These are phyloP conservation scores for Lissocephala sabroskyi DNA, from an alignment of 2,888 invertebrate species.

Conservation along the genomic window DNA sequence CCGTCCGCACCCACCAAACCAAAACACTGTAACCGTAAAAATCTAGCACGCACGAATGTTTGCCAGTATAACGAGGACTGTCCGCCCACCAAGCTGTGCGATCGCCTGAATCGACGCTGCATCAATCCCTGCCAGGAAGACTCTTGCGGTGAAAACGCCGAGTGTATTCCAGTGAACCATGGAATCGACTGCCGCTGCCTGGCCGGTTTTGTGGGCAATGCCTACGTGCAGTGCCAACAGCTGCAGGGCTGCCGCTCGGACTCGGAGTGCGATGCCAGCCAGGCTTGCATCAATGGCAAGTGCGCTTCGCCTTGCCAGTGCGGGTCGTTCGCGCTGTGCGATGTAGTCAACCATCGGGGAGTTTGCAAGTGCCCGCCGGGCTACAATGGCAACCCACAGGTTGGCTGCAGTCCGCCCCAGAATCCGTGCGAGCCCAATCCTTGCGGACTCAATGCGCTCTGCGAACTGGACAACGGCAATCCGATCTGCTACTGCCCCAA, in stretches of 20 bases:
- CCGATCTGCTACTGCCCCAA: conserved; percentile 93
- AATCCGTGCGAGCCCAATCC: conserved; percentile 89
- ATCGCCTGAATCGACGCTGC: conserved; percentile 86
- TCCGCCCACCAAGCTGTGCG: conserved; percentile 88
- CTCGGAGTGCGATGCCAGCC: conserved; percentile 80
- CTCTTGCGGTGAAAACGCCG: conserved; percentile 87
- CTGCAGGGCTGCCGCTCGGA: conserved; percentile 82
- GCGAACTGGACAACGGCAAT: conserved; percentile 87
- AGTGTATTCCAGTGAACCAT: conserved; percentile 84
- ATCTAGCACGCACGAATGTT: conserved; percentile 70
- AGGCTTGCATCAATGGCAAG: conserved; percentile 84
- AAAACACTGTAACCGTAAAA: conserved; percentile 32
- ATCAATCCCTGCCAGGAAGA: conserved; percentile 86
- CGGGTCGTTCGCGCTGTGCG: conserved; percentile 86
- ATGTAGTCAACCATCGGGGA: conserved; percentile 84
- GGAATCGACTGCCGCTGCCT: conserved; percentile 84
- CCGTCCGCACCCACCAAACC: not conserved
- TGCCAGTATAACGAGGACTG: conserved; percentile 95
- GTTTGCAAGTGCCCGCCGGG: conserved; percentile 88
- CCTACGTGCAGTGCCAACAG: conserved; percentile 80
- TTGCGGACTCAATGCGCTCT: conserved; percentile 89
- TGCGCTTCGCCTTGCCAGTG: conserved; percentile 86
- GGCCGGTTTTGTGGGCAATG: conserved; percentile 83
- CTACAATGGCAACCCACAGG: conserved; percentile 83
- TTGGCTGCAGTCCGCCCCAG: conserved; percentile 81